These are phyloP conservation scores for Cyaniris semiargus DNA, from an alignment of 2,888 invertebrate species.

Conservation along the genomic window DNA sequence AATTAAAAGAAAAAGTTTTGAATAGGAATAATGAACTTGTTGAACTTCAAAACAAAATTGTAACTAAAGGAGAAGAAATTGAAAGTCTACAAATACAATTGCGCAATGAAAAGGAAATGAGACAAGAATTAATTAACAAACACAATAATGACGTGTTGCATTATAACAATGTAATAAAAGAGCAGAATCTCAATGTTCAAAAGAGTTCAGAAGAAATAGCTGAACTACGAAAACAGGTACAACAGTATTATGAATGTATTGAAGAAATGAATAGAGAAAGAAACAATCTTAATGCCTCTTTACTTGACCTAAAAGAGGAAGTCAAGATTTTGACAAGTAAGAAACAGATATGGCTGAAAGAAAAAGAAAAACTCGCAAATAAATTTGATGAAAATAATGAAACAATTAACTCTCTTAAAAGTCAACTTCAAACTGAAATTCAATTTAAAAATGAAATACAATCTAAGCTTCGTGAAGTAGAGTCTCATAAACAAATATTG, in stretches of 20 bases:
- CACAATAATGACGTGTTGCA: constrained; percentile 50
- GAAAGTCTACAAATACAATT: constrained; percentile 57
- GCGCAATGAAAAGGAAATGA: constrained; percentile 55
- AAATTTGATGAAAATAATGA: constrained; percentile 57
- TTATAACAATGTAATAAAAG: constrained; percentile 47
- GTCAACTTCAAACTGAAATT: constrained; percentile 59
- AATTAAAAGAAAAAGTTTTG: constrained; percentile 65
- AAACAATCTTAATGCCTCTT: constrained; percentile 48
- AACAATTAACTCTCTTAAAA: constrained; percentile 53
- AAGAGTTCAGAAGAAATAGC: constrained; percentile 51
- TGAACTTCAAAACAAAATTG: constrained; percentile 64
- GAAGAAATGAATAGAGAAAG: constrained; percentile 52
- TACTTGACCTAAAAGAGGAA: constrained; percentile 48
- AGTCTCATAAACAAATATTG: constrained; percentile 35
- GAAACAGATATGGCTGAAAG: constrained; percentile 47
- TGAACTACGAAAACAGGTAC: constrained; percentile 49
- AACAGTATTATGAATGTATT: constrained; percentile 43
- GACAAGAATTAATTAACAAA: constrained; percentile 50
- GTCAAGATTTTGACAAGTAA: constrained; percentile 52
- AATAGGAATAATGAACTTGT: constrained; percentile 70
- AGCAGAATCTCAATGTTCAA: constrained; percentile 49
- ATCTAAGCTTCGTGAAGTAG: constrained; percentile 46
- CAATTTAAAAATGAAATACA: constrained; percentile 54
- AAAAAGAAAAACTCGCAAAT: constrained; percentile 50
- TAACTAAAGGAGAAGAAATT: constrained; percentile 61